A percentile compares a stretch with the other conserved stretches of the same genome.
These are phyloP conservation scores for Brachypterus glaber DNA, from an alignment of 2,888 invertebrate species.

Conservation along the genomic window DNA sequence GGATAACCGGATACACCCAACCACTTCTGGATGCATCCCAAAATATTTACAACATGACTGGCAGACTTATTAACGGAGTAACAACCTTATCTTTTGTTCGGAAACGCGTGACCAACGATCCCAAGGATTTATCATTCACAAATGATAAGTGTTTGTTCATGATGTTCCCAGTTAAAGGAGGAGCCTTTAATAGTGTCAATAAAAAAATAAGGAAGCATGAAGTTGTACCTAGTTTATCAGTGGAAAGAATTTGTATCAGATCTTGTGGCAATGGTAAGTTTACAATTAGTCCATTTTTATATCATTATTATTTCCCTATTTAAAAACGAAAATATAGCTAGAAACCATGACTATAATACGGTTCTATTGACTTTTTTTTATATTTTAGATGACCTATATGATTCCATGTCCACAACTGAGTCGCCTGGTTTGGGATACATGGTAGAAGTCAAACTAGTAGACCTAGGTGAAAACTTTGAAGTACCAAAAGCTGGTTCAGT, in stretches of 20 bases:
- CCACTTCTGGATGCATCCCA: constrained; percentile 65
- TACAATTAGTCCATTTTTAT: no score
- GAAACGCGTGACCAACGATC: constrained; percentile 65
- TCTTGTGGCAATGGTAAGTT: constrained; percentile 65
- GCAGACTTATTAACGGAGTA: constrained; percentile 62
- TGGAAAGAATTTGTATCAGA: constrained; percentile 71
- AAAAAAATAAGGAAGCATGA: constrained; percentile 79
- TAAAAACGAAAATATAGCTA: no score
- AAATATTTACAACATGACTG: constrained; percentile 60
- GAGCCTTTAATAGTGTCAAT: constrained; percentile 70
- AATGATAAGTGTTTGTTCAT: constrained; percentile 75
- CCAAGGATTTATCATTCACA: constrained; percentile 68
- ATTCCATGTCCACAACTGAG: constrained; percentile 49
- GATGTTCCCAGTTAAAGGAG: constrained; percentile 80
- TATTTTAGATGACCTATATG: constrained; percentile 44
- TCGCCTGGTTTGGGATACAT: constrained; percentile 61
- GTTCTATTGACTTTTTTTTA: no score
- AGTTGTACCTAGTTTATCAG: constrained; percentile 59
- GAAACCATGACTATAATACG: no score
- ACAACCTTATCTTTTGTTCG: constrained; percentile 71
- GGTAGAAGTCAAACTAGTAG: constrained; percentile 63
- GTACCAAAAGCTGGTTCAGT: constrained; percentile 62
- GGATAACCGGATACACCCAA: constrained; percentile 70
- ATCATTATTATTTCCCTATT: constrained; percentile 2
- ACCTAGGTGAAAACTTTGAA: constrained; percentile 66